Evolutionary conservation across 2,888 invertebrate species (phyloP), one percentile per base, ranked within the genome.

Genomic region (Agrochola litura): DNA sequence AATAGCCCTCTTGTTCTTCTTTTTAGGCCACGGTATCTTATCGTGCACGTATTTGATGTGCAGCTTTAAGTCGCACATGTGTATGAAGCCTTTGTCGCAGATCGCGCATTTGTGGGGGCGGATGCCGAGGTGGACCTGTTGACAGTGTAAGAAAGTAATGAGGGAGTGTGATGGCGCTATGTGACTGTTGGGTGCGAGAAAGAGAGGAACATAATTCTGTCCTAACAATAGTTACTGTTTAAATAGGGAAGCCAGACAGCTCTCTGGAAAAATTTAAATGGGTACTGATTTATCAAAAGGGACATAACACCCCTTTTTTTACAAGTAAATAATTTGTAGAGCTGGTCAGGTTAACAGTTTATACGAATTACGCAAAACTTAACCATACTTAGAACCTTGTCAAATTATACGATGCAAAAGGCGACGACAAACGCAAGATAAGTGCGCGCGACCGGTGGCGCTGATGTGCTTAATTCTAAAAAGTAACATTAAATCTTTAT

Each of bases 11-110:
- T 89, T 88, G 54, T 64, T 81, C 41, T 88, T 88, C 70, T 85
- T 89, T 79, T 91, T 92, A 9, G 92, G 92, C 92, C 92, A 92
- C 6, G 92, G 92, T 60, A 89, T 89, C 72, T 92, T 92, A 70
- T 90, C 86, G 81, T 93, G 93, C 0, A 91, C 92, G 69, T 92
- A 91, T 73, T 90, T 90, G 22, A 89, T 88, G 83, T 93, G 93
- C 2, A 88, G 61, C 54, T 89, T 89, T 22, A 92, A 86, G 43
- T 92, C 92, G 71, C 92, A 92, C 69, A 81, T 85, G 71, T 89
- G 89, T 6, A 90, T 88, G 84, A 93, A 93, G 6, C 89, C 83
- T 76, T 92, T 92, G 76, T 90, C 90, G 82, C 93, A 93, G 12
- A 90, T 89, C 52, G 89, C 77, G 75, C 93, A 93, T 30, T 90